Base-by-base conservation (phyloP, 2,888 invertebrate species). In the Dasysyrphus albostriatus region DNA sequence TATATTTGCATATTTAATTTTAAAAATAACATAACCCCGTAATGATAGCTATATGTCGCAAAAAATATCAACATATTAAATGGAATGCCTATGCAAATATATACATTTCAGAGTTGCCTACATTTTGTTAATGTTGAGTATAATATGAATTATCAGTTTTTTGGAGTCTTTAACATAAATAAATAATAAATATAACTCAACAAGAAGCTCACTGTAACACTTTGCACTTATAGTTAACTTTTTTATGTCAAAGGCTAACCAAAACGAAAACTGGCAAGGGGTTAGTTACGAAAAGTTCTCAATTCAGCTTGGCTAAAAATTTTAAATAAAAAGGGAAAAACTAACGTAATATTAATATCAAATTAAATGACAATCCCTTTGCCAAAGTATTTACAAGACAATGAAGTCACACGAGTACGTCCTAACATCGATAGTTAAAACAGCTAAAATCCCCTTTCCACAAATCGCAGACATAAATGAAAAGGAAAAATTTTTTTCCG, bases 401-500 rank as follows among this genome's bases (percentile, higher is more conserved):
- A 6, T 58, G 1, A 37, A 49, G 47, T 47, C 39, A 37, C 14
- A 29, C 2, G 14, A n/a, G 32, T 32, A 47, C 34, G 51, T 51
- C 56, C 49, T 37, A n/a, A 37, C 51, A n/a, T 67, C 34, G 61
- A 56, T 69, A 44, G 44, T 63, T 37, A 16, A 49, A 51, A 61
- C 6, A 39, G 29, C 29, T 34, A 47, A 47, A 49, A 19, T 61
- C 32, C 49, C 16, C 10, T 10, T 67, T 63, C 29, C 24, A 32
- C 44, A 32, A 47, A 47, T 47, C 16, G 56, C n/a, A 56, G 63
- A 65, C 61, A 70, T 54, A 76, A 37, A 76, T 29, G 56, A 37
- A 73, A 39, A 58, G 80, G 74, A 65, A 72, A 63, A 73, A 77
- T 67, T 73, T 24, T 42, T 81, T 81, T 83, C 76, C 76, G 44